Conservation (phyloP, 1,140 invertebrate species). For the Heliconius hewitsoni region DNA sequence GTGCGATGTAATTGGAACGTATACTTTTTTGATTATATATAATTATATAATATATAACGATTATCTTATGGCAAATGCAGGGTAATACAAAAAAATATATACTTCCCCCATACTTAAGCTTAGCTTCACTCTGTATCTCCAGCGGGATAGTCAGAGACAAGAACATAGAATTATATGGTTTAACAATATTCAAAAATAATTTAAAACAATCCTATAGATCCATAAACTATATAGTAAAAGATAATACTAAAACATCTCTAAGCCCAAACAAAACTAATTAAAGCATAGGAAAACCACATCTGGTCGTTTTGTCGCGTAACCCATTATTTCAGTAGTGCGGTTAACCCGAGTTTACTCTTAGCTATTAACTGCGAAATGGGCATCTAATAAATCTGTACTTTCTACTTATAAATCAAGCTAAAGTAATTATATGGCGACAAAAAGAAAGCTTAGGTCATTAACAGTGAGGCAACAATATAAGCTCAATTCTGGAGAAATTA, state of each 20-base stretch:
- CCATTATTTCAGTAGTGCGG: conserved; percentile 33
- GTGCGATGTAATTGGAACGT: too few species aligned
- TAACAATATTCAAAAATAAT: neutral
- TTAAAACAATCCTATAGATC: neutral
- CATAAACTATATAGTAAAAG: neutral
- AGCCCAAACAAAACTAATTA: conserved; percentile 17
- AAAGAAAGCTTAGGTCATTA: conserved; percentile 13
- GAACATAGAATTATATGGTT: too few species aligned
- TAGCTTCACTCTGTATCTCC: too few species aligned
- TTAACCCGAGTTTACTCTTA: conserved; percentile 30
- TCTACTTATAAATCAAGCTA: conserved; percentile 4
- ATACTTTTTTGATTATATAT: too few species aligned
- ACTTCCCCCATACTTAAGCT: too few species aligned
- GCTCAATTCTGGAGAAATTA: too few species aligned
- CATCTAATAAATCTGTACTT: conserved; percentile 26
- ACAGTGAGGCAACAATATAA: neutral
- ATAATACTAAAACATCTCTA: neutral
- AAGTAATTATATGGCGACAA: conserved; percentile 6
- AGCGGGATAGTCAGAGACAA: too few species aligned
- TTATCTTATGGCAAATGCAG: too few species aligned
- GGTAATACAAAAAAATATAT: too few species aligned
- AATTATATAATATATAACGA: too few species aligned
- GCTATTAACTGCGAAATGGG: conserved; percentile 32
- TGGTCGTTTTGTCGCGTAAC: conserved; percentile 24
- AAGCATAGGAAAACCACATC: conserved; percentile 5